Base-by-base conservation (phyloP, 2,888 invertebrate species). In the Globia sparganii region DNA sequence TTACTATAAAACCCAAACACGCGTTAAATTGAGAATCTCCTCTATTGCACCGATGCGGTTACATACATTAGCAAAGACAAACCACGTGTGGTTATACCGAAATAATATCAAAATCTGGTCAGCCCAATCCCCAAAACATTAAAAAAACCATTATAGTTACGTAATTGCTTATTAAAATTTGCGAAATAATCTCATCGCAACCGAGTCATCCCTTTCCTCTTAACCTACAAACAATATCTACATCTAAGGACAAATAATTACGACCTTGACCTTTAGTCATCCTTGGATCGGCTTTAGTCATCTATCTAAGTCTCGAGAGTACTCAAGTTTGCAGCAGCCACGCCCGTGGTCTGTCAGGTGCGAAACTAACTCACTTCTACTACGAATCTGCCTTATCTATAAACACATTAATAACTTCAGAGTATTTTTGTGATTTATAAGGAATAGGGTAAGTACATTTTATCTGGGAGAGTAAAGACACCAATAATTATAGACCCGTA, bases 331-430 rank as follows among this genome's bases (percentile, higher is more conserved):
- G 71, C 72, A 77, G 65, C 71, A 58, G 49, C 73, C 75, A 71
- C 68, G 61, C 75, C 82, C 75, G 68, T 77, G 80, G 69, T 69
- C 80, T 58, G 77, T 85, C 77, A 82, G 77, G 79, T 85, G 83
- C 71, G 79, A 77, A 79, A 85, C 79, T 79, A 82, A 79, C 79
- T 82, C 61, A 46, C 56, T 56, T 64, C 58, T 61, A 70, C 66
- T 61, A 62, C 62, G 67, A 79, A 75, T 62, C 69, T 66, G 70
- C 62, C 61, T 49, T 75, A 68, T 67, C 66, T 58, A 15, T 40
- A 34, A n/a, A 53, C 53, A 59, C 75, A 80, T 80, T 75, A 58
- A 67, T 80, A 81, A 70, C 25, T 34, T 11, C 28, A 28, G 31
- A 71, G 25, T 67, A 56, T 75, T 58, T 76, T 46, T 59, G 28